phyloP scores from a whole-genome alignment of 2,888 invertebrate species.

The Caenorhabditis wallacei region DNA sequence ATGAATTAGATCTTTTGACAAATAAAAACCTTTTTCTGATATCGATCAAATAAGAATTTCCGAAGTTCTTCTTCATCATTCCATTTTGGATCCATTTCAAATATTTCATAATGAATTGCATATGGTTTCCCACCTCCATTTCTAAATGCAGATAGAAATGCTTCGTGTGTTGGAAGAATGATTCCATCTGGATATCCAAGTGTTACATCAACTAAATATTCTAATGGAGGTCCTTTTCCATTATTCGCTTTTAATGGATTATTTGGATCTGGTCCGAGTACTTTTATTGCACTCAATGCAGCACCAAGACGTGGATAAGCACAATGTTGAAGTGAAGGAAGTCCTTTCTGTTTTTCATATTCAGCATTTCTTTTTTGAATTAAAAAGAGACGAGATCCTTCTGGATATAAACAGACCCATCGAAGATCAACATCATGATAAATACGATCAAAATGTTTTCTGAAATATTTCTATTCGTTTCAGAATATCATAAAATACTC shows the following conservation, averaged over 20 bases:
- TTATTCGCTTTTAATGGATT: slow-evolving; percentile 51
- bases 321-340: slow-evolving; percentile 91
- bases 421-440: slow-evolving; percentile 51
- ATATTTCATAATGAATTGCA: slow-evolving; percentile 74
- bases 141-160: slow-evolving; percentile 35
- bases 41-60: slow-evolving; percentile 92
- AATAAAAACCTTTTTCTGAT: slow-evolving; percentile 89
- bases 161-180: slow-evolving; percentile 67
- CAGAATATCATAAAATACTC: neutral
- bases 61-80: slow-evolving; percentile 88
- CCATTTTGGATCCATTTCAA: slow-evolving; percentile 69
- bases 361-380: slow-evolving; percentile 65
- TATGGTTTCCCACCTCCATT: slow-evolving; percentile 57
- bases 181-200: slow-evolving; percentile 75
- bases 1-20: too few relatives aligned
- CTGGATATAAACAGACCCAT: slow-evolving; percentile 62
- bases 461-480: slow-evolving; percentile 4
- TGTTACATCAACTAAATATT: slow-evolving; percentile 77
- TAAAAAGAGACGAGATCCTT: slow-evolving; percentile 75
- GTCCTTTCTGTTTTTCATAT: slow-evolving; percentile 89
- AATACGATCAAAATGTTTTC: slow-evolving; percentile 49
- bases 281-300: slow-evolving; percentile 90
- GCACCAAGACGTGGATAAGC: slow-evolving; percentile 93
- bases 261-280: slow-evolving; percentile 78
- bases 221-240: slow-evolving; percentile 67